phyloP scores from a whole-genome alignment of 2,797 vertebrate genomes.

The Neosilurus hyrtlii region DNA sequence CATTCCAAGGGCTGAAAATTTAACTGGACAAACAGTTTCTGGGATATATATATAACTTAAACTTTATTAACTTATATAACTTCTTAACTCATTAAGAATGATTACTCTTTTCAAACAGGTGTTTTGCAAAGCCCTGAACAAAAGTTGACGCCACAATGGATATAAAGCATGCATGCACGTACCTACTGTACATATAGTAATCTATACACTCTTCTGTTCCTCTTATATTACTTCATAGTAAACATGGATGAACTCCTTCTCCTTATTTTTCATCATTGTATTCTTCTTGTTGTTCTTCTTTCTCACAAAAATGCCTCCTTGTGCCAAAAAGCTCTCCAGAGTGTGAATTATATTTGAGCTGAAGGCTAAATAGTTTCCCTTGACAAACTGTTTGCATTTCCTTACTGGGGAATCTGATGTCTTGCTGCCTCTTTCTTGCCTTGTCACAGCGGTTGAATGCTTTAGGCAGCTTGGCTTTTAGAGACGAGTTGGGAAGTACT shows the following conservation, averaged over 20 bases:
- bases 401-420: slow-evolving; percentile 66
- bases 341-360: slow-evolving; percentile 70
- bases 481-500: slow-evolving; percentile 23
- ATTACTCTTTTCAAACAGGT: too few species aligned
- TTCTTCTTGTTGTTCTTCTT: slow-evolving; percentile 57
- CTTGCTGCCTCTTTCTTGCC: slow-evolving; percentile 54
- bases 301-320: slow-evolving; percentile 46
- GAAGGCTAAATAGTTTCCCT: slow-evolving; percentile 68
- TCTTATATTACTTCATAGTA: background rate
- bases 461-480: slow-evolving; percentile 59
- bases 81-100: too few species aligned
- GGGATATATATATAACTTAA: too few species aligned
- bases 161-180: too few species aligned
- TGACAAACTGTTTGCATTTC: slow-evolving; percentile 74
- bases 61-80: too few species aligned
- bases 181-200: too few species aligned
- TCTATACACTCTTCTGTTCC: background rate
- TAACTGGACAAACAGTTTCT: too few species aligned
- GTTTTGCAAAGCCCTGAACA: too few species aligned
- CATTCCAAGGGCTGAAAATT: too few species aligned
- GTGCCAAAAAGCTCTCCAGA: slow-evolving; percentile 60
- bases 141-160: too few species aligned
- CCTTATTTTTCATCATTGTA: slow-evolving; percentile 8
- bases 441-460: slow-evolving; percentile 61
- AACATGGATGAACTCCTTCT: background rate